A percentile compares a stretch with the other conserved stretches of the same genome.
These are phyloP conservation scores for Myripristis murdjan DNA, from an alignment of 2,797 vertebrate genomes.

Conservation along the genomic window DNA sequence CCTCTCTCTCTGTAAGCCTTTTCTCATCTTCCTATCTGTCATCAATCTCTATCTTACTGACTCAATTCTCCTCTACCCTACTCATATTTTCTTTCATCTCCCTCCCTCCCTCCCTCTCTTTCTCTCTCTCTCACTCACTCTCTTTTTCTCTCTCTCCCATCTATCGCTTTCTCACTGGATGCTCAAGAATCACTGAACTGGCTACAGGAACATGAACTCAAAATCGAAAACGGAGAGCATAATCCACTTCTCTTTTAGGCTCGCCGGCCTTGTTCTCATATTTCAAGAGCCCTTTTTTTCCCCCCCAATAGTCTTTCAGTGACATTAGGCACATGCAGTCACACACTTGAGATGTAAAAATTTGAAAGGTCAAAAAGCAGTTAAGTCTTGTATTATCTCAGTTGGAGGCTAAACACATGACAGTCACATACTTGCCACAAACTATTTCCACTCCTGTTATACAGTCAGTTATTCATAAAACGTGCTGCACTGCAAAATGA, in stretches of 20 bases:
- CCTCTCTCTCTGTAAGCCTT: slow-evolving; percentile 62
- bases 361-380: slow-evolving; percentile 62
- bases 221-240: slow-evolving; percentile 65
- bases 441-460: slow-evolving; percentile 38
- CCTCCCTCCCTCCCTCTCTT: slow-evolving; percentile 67
- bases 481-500: slow-evolving; percentile 23
- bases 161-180: slow-evolving; percentile 68
- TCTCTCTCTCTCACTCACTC: not conserved
- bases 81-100: slow-evolving; percentile 83
- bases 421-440: slow-evolving; percentile 67
- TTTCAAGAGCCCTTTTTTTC: slow-evolving; percentile 57
- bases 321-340: slow-evolving; percentile 47
- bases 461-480: slow-evolving; percentile 42
- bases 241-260: slow-evolving; percentile 60
- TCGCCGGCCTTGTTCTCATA: slow-evolving; percentile 61
- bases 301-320: slow-evolving; percentile 40
- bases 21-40: slow-evolving; percentile 82
- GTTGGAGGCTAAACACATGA: slow-evolving; percentile 77
- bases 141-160: slow-evolving; percentile 34
- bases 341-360: slow-evolving; percentile 54
- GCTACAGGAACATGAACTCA: slow-evolving; percentile 76
- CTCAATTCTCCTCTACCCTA: slow-evolving; percentile 75
- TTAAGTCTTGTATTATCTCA: slow-evolving; percentile 54
- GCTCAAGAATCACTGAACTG: slow-evolving; percentile 77
- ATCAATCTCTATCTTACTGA: slow-evolving; percentile 82